Base-by-base conservation (phyloP, 2,797 vertebrate species). In the Helostoma temminkii region DNA sequence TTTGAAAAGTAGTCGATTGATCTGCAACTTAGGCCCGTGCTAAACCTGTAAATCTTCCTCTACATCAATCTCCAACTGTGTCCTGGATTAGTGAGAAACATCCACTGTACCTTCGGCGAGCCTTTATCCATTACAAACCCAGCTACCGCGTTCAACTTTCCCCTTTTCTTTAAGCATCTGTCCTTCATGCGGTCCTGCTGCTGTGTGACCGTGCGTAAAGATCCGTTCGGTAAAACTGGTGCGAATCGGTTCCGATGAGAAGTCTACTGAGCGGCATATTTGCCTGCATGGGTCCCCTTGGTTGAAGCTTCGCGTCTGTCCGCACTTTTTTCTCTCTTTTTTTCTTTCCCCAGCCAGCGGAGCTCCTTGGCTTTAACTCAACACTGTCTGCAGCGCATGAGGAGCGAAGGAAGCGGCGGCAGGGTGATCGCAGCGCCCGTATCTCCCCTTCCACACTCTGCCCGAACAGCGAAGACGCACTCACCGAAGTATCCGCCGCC, bases 101-200 rank as follows among this genome's bases (percentile, higher is more conserved):
- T 69, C 66, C 56, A 83, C 76, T 53, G 77, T 89, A 91, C 92
- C 91, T 94, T 85, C 77, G 71, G 30, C 50, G 90, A 85, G 80
- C 62, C 76, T 85, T 82, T 80, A 57, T 91, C 82, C 91, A 74
- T 87, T 45, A 59, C 67, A 82, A 79, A 76, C 68, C 78, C 84
- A 64, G 68, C 76, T 34, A 37, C 70, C 49, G 78, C 82, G 65
- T 67, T 76, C 49, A 93, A 89, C 89, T 91, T 83, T 83, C 81
- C 76, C 81, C 72, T 63, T 57, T 22, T 47, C 60, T 66, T 9
- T 2, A 19, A 7, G 62, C 71, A 76, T 59, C 68, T 18, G 86
- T 89, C 87, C 90, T 90, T 92, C 90, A 85, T 62, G 79, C 89
- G 77, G 76, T 85, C 87, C 77, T 5, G 69, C 77, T 5, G 69